phyloP scores from a whole-genome alignment of 2,888 invertebrate species.

The Onthophagus sagittarius region DNA sequence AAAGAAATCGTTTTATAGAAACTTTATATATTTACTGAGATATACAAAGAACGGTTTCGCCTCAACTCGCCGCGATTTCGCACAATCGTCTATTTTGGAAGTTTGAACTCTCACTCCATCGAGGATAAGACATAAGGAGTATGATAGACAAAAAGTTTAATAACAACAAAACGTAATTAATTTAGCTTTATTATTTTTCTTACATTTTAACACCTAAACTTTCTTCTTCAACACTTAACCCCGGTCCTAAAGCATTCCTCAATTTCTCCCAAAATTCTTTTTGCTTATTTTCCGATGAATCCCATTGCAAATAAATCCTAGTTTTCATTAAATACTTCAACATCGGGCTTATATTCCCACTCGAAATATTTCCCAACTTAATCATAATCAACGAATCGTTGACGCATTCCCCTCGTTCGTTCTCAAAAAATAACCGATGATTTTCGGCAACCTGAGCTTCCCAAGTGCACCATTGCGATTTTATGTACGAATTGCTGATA shows the following conservation, averaged over 20 bases:
- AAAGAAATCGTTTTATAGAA: too few species aligned
- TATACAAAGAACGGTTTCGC: too few species aligned
- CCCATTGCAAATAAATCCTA: constrained; percentile 62
- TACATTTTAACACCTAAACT: too few species aligned
- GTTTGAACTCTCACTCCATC: too few species aligned
- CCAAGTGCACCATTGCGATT: constrained; percentile 70
- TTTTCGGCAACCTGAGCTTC: constrained; percentile 67
- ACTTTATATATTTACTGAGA: too few species aligned
- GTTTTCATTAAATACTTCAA: constrained; percentile 61
- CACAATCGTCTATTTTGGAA: too few species aligned
- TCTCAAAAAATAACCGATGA: constrained; percentile 58
- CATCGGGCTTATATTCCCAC: constrained; percentile 55
- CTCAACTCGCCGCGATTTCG: too few species aligned
- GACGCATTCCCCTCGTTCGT: constrained; percentile 48
- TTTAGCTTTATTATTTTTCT: too few species aligned
- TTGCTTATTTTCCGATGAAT: constrained; percentile 47
- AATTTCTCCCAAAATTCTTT: constrained; percentile 44
- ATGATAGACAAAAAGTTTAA: too few species aligned
- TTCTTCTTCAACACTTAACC: too few species aligned
- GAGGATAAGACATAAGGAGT: too few species aligned
- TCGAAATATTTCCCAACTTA: constrained; percentile 57
- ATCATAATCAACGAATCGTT: constrained; percentile 61
- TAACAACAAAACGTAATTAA: too few species aligned
- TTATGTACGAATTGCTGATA: constrained; percentile 64
- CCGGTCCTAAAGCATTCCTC: constrained; percentile 35